These are phyloP conservation scores for Caenorhabditis remanei DNA, from an alignment of 1,140 invertebrate species.

Conservation along the genomic window DNA sequence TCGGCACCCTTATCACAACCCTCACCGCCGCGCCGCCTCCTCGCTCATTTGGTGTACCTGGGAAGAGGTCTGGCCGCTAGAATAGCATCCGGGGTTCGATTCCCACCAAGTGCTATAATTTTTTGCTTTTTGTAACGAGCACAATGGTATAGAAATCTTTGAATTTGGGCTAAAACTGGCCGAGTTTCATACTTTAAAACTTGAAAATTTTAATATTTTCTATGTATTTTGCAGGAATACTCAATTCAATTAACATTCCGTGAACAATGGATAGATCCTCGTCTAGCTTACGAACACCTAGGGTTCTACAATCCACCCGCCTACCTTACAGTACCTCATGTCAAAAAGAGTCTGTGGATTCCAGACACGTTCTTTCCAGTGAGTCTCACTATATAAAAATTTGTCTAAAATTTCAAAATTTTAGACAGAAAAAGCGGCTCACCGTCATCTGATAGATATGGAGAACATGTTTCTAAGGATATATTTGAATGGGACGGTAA, in stretches of 20 bases:
- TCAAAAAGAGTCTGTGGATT: slow-evolving; percentile 68
- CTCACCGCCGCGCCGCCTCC: too few relatives aligned
- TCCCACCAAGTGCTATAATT: too few relatives aligned
- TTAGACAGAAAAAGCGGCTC: slow-evolving; percentile 68
- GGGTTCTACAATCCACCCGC: slow-evolving; percentile 56
- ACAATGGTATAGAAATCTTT: too few relatives aligned
- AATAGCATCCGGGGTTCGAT: too few relatives aligned
- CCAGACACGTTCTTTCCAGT: slow-evolving; percentile 69
- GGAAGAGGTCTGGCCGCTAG: too few relatives aligned
- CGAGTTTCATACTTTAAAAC: too few relatives aligned
- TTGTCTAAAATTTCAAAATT: slow-evolving; percentile 2
- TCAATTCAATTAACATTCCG: slow-evolving; percentile 69
- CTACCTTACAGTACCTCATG: slow-evolving; percentile 68
- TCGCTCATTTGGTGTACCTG: too few relatives aligned
- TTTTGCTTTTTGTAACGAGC: too few relatives aligned
- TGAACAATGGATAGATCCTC: slow-evolving; percentile 64
- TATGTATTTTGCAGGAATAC: slow-evolving; percentile 64
- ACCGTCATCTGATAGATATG: slow-evolving; percentile 67
- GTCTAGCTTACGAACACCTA: slow-evolving; percentile 66
- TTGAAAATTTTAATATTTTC: background rate
- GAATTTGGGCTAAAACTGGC: too few relatives aligned
- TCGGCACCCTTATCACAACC: too few relatives aligned
- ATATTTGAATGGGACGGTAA: slow-evolving; percentile 64
- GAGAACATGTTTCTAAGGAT: slow-evolving; percentile 69
- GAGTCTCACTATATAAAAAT: background rate